Conservation (phyloP, 2,888 invertebrate genomes). For the Macrostomum cliftonense region DNA sequence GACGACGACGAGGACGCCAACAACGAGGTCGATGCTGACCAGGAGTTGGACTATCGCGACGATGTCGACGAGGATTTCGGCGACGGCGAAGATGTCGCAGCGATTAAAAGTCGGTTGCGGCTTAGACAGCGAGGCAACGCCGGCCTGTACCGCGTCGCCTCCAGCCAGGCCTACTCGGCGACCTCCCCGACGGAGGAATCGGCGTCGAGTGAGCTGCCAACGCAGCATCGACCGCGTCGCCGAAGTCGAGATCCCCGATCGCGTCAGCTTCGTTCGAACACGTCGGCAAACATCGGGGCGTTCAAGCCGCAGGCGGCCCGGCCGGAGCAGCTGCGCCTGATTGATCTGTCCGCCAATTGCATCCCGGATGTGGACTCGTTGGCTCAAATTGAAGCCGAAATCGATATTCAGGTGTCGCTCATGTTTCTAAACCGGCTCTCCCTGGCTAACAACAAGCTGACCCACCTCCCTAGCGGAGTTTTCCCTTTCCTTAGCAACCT, state of each 20-base stretch:
- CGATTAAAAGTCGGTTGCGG: too few relatives aligned
- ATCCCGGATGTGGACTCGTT: conserved; percentile 14
- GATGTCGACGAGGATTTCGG: too few relatives aligned
- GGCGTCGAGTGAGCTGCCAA: too few relatives aligned
- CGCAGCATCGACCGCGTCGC: too few relatives aligned
- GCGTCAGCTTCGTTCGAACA: not conserved
- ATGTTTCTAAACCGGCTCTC: conserved; percentile 17
- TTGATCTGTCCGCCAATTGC: conserved; percentile 21
- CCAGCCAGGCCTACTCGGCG: too few relatives aligned
- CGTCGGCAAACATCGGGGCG: not conserved
- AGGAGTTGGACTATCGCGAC: too few relatives aligned
- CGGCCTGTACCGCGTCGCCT: too few relatives aligned
- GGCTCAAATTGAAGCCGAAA: conserved; percentile 8
- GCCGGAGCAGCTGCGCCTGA: not conserved
- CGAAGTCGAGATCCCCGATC: not conserved
- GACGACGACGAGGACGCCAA: too few relatives aligned
- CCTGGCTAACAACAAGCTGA: conserved; percentile 18
- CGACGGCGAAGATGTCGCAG: too few relatives aligned
- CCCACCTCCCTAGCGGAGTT: conserved; percentile 16
- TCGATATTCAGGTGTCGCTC: conserved; percentile 13
- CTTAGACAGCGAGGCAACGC: too few relatives aligned
- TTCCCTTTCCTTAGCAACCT: conserved; percentile 20
- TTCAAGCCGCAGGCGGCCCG: not conserved
- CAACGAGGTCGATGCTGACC: too few relatives aligned
- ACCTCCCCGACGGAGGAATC: too few relatives aligned